These are phyloP conservation scores for Spialia ferax DNA, from an alignment of 2,888 invertebrate species.

Conservation along the genomic window DNA sequence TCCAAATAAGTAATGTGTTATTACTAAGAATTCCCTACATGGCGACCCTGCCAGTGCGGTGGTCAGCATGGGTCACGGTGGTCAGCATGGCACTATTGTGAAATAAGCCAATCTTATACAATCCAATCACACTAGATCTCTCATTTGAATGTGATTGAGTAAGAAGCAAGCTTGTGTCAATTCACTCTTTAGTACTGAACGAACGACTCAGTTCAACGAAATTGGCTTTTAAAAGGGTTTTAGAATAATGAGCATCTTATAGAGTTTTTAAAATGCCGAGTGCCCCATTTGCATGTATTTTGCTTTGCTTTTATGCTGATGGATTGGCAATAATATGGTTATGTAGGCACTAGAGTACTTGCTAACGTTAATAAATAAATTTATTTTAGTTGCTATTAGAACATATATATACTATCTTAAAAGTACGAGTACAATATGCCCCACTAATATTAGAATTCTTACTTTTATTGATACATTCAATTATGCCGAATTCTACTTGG, in stretches of 20 bases:
- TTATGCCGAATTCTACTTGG: too few species aligned
- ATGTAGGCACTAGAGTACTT: too few species aligned
- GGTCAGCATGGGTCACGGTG: too few species aligned
- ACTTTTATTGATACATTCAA: too few species aligned
- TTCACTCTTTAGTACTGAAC: conserved; percentile 54
- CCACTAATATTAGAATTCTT: too few species aligned
- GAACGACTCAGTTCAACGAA: conserved; percentile 48
- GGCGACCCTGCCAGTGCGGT: too few species aligned
- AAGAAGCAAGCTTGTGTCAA: conserved; percentile 73
- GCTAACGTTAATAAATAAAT: too few species aligned
- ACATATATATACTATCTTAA: too few species aligned
- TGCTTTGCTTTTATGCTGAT: conserved; percentile 13
- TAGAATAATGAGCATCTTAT: conserved; percentile 62
- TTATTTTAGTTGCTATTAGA: too few species aligned
- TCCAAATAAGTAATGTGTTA: too few species aligned
- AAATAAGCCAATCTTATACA: conserved; percentile 21
- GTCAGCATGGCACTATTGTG: neutral
- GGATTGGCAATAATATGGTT: neutral
- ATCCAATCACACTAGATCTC: conserved; percentile 24
- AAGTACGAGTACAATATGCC: too few species aligned
- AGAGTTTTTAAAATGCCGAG: conserved; percentile 45
- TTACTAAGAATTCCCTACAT: too few species aligned
- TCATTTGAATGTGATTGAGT: conserved; percentile 63
- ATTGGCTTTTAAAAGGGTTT: conserved; percentile 55
- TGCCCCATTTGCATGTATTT: conserved; percentile 38